Base-by-base conservation (phyloP, 2,888 invertebrate species). In the Folsomia candida region DNA sequence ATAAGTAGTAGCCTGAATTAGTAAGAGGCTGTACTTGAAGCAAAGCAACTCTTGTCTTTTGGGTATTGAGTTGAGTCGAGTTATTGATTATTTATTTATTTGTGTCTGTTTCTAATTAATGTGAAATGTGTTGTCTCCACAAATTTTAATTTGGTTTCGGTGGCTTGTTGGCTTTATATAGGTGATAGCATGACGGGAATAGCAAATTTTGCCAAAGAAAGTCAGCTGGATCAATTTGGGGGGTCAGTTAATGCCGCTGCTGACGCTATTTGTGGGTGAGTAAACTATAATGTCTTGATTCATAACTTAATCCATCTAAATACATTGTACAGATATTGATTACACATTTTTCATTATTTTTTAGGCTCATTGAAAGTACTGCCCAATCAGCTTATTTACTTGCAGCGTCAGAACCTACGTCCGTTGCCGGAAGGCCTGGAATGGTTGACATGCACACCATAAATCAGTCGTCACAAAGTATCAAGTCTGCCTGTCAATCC, bases 351-450 rank as follows among this genome's bases (percentile, higher is more conserved):
- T 47, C 18, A 18, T 47, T 47, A 47, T 47, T 18, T 47, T 47
- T 47, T 47, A 47, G 93, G 0, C 85, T 98, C 26, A 91, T 96
- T 27, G 97, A 98, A 85, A 91, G 93, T 60, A 90, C 95, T 0
- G 94, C 95, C 0, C 97, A 97, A 84, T 92, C 96, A 0, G 96
- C 97, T 0, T 99, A 98, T 82, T 85, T 98, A 80, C 91, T 97
- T 79, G 98, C 94, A 0, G 92, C 95, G 1, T 93, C 97, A 0
- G 95, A 98, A 84, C 90, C 92, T 37, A 90, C 91, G 1, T 93
- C 93, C 72, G 91, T 91, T 22, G 92, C 94, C 0, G 97, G 97
- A 0, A 87, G 93, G 9, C 89, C 92, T 0, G 95, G 95, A 0
- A 86, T 96, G 11, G 91, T 97, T 25, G 95, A 97, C 83, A 92